Evolutionary conservation across 1,140 invertebrate species (phyloP), one percentile per base, ranked within the genome.

Genomic region (Colletes latitarsis): DNA sequence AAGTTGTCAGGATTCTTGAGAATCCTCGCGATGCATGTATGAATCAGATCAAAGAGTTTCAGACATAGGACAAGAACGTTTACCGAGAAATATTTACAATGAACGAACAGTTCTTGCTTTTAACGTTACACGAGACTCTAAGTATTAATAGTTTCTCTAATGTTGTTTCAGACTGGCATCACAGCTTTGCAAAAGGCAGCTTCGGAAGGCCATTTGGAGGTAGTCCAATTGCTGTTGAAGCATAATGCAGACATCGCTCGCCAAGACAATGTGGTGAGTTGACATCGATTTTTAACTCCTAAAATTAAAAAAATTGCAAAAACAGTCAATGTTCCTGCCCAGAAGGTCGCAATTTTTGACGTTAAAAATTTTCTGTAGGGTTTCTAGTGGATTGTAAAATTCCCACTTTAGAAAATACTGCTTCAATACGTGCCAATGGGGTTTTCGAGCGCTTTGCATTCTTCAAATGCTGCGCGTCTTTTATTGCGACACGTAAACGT

Each of bases 201-300:
- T 2, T 95, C 97, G n/a, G 96, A 97, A 88, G 97, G 97, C 2
- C 96, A 97, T 90, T 94, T 96, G 77, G 96, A 97, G 52, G 95
- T 96, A 58, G 95, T 97, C 53, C 94, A 95, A 58, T 90, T 97
- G 69, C 92, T 98, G 58, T 92, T 98, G 77, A 96, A 96, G 83
- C 94, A 96, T 81, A 95, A 95, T 39, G 96, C 95, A 0, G 95
- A 96, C 72, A 95, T 97, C 74, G 95, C 96, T 89, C 95, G 95
- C 62, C 96, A 97, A 90, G 97, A 97, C 89, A 95, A 92, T 73
- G 94, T 96, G 91, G 96, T 97, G 85, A 94, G 95, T 94, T 58
- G 62, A 78, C 14, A n/a, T 57, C 55, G 17, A 10, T 4, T 19
- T 78, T 63, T 62, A 12, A 60, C 4, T 30, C 30, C 30, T 30